Evolutionary conservation across 1,140 invertebrate species (phyloP).

Genomic region (Hyphantria cunea): DNA sequence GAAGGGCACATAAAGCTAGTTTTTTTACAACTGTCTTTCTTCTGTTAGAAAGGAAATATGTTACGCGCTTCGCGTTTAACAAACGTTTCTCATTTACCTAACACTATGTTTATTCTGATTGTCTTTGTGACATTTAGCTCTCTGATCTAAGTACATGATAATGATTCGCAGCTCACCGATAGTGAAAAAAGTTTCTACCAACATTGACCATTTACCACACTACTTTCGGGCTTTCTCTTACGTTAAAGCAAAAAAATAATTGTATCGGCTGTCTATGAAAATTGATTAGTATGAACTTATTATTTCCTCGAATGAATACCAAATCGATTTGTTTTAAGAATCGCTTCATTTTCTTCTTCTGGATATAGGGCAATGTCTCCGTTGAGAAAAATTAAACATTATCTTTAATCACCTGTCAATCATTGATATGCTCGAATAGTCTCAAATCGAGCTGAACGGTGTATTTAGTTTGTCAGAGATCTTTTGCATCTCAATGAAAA

Average conservation of each 20-base stretch:
- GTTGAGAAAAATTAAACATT: conserved; percentile 7
- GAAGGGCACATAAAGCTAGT: too few relatives aligned
- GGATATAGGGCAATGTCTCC: conserved; percentile 11
- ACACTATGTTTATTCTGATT: conserved; percentile 29
- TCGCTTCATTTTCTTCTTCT: conserved; percentile 17
- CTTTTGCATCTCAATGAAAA: not conserved
- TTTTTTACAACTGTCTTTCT: not conserved
- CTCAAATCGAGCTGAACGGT: conserved; percentile 11
- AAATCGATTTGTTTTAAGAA: conserved; percentile 10
- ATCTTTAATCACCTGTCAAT: conserved; percentile 21
- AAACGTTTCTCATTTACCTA: conserved; percentile 13
- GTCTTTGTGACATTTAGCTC: conserved; percentile 34
- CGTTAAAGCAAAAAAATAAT: conserved; percentile 32
- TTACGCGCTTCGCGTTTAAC: not conserved
- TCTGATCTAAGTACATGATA: conserved; percentile 59
- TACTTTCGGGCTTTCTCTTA: conserved; percentile 53
- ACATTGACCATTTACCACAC: conserved; percentile 63
- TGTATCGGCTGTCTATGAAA: conserved; percentile 24
- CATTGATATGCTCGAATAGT: conserved; percentile 11
- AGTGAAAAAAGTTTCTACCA: conserved; percentile 66
- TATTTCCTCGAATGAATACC: conserved; percentile 18
- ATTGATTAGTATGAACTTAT: conserved; percentile 26
- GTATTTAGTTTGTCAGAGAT: not conserved
- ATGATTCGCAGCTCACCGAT: conserved; percentile 57
- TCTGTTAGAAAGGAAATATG: conserved; percentile 16